These are phyloP conservation scores for Argyrosomus japonicus DNA, from an alignment of 2,113 vertebrate species.

Conservation along the genomic window DNA sequence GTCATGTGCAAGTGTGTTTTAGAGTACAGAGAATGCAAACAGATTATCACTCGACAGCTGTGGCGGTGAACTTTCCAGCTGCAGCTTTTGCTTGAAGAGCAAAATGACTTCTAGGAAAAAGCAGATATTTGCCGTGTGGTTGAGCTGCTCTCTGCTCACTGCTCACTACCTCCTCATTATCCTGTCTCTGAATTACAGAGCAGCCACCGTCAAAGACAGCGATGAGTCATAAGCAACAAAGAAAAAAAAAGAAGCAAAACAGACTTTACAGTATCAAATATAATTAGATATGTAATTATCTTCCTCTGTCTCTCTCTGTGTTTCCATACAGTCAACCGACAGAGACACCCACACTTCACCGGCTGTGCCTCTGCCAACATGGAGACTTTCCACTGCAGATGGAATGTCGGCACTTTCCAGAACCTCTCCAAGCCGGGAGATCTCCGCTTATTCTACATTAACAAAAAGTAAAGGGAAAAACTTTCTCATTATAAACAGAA, in stretches of 20 bases:
- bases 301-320: not conserved
- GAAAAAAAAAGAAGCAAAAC: not conserved
- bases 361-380: constrained; percentile 91
- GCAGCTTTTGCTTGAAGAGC: constrained; percentile 45
- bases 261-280: not conserved
- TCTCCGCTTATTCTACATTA: constrained; percentile 88
- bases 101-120: constrained; percentile 72
- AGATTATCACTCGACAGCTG: constrained; percentile 28
- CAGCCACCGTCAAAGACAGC: not conserved
- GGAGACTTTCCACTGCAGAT: constrained; percentile 93
- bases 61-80: constrained; percentile 30
- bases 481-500: not conserved
- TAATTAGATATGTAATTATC: not conserved
- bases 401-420: constrained; percentile 84
- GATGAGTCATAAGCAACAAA: not conserved
- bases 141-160: not conserved
- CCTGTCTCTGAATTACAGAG: not conserved
- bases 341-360: constrained; percentile 82
- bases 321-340: constrained; percentile 72
- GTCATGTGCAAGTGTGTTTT: constrained; percentile 8
- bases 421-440: constrained; percentile 81
- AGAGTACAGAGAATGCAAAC: constrained; percentile 39
- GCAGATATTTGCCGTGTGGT: constrained; percentile 24
- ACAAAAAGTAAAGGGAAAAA: constrained; percentile 74
- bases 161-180: not conserved